A percentile compares a stretch with the other conserved stretches of the same genome.
phyloP scores from a whole-genome alignment of 2,113 vertebrate genomes.

The Seriola rivoliana region DNA sequence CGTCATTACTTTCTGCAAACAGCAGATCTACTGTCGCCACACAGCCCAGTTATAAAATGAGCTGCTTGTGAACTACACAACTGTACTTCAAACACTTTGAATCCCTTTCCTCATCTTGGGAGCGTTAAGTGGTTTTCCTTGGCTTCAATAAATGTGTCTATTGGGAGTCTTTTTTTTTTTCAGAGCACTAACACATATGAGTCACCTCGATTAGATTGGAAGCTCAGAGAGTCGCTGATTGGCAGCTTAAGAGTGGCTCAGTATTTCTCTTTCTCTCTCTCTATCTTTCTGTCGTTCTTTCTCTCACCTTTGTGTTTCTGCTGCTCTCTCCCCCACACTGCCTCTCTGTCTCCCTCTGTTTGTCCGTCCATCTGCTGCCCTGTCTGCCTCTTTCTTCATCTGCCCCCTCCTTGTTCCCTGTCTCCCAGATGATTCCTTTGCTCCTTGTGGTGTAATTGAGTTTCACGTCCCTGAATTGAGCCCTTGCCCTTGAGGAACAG shows the following conservation, averaged over 20 bases:
- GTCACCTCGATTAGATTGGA: constrained; percentile 30
- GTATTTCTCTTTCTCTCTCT: not conserved
- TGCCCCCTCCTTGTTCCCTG: not conserved
- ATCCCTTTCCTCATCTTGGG: constrained; percentile 5
- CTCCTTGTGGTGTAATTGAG: constrained; percentile 54
- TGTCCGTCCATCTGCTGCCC: constrained; percentile 38
- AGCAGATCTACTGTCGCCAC: not conserved
- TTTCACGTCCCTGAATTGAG: constrained; percentile 45
- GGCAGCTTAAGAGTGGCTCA: constrained; percentile 7
- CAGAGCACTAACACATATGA: constrained; percentile 34
- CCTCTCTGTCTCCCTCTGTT: constrained; percentile 21
- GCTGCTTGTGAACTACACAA: not conserved
- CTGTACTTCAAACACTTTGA: not conserved
- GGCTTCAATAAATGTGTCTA: constrained; percentile 26
- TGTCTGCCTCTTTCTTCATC: not conserved
- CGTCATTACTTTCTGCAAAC: constrained; percentile 9
- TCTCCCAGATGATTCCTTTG: constrained; percentile 31
- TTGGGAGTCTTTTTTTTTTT: constrained; percentile 23
- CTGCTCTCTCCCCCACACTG: constrained; percentile 24
- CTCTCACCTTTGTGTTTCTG: constrained; percentile 29
- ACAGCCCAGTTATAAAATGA: constrained; percentile 6
- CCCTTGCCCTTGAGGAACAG: constrained; percentile 47
- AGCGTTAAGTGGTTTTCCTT: constrained; percentile 22
- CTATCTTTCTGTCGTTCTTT: not conserved
- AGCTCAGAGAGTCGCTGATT: constrained; percentile 39